Evolutionary conservation across 2,888 invertebrate species (phyloP).

Genomic region (Drosophila greeni): DNA sequence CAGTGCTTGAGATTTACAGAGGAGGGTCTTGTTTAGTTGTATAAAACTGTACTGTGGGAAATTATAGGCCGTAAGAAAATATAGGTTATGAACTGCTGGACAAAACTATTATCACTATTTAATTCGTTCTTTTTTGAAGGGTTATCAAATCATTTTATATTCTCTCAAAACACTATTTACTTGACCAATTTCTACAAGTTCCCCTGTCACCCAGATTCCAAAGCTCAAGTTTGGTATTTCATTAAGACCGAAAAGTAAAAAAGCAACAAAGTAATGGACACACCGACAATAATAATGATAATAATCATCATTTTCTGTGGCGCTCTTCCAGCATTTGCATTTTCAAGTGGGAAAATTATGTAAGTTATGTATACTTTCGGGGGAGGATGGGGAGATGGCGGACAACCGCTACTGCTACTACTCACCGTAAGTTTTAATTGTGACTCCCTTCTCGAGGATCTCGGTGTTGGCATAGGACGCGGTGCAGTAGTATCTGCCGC

Average conservation of each 20-base stretch:
- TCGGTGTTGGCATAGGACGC: conserved; percentile 88
- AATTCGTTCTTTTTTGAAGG: background rate
- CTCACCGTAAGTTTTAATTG: conserved; percentile 86
- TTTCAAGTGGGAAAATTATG: conserved; percentile 10
- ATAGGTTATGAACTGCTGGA: no score
- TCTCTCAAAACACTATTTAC: background rate
- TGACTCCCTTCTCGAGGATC: conserved; percentile 83
- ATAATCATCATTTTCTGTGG: conserved; percentile 21
- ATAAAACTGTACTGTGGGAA: no score
- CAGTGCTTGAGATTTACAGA: no score
- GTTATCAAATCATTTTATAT: background rate
- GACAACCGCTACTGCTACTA: conserved; percentile 79
- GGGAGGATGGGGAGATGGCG: background rate
- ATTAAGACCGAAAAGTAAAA: background rate
- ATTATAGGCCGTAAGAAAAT: no score
- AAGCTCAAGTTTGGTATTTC: background rate
- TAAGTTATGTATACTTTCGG: conserved; percentile 11
- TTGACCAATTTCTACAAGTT: background rate
- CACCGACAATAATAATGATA: conserved; percentile 9
- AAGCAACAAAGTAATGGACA: conserved; percentile 1
- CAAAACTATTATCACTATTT: background rate
- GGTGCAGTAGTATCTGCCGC: conserved; percentile 89
- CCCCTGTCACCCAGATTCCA: background rate
- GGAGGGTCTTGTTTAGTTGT: no score
- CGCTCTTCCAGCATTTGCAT: conserved; percentile 23